Base-by-base conservation (phyloP, 2,888 invertebrate species). In the Tetropium fuscum region DNA sequence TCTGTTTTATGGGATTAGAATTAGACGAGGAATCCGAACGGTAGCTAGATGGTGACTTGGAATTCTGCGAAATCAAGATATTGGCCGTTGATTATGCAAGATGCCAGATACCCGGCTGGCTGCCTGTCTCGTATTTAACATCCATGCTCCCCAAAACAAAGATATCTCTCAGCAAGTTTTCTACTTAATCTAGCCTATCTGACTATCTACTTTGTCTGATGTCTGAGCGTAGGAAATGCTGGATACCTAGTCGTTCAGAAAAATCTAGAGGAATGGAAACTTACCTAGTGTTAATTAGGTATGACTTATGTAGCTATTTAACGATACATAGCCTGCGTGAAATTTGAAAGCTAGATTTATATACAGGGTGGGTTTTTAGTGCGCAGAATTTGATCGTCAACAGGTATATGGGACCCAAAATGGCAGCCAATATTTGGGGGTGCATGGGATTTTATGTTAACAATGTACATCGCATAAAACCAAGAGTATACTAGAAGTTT, bases 1-100 rank as follows among this genome's bases (percentile, higher is more conserved):
- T n/a, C n/a, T n/a, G n/a, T 54, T 55, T 62, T 56, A 62, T 60
- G 62, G 58, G 36, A 43, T 34, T 25, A 25, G 41, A 13, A 34
- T 44, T 40, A 40, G 41, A 44, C 4, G 53, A 65, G 57, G 69
- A 69, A 69, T 67, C 59, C 62, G 53, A 65, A 64, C 69, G 60
- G 69, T 69, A 69, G 69, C 66, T 48, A 57, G 55, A 56, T 58
- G 51, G 53, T 55, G 41, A 53, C 51, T 53, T 25, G 55, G 57
- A 59, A 60, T 65, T 66, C 66, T 40, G 40, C 66, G 66, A 66
- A 66, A 66, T 66, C 65, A 63, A 66, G 66, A 63, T 63, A 66
- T 66, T 63, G 61, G 48, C 55, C 47, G 44, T 58, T 60, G 65
- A 65, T 63, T 65, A 65, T 65, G 60, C 62, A 53, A 60, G 62